These are phyloP conservation scores for Cantharis rufa DNA, from an alignment of 2,888 invertebrate species.

Conservation along the genomic window DNA sequence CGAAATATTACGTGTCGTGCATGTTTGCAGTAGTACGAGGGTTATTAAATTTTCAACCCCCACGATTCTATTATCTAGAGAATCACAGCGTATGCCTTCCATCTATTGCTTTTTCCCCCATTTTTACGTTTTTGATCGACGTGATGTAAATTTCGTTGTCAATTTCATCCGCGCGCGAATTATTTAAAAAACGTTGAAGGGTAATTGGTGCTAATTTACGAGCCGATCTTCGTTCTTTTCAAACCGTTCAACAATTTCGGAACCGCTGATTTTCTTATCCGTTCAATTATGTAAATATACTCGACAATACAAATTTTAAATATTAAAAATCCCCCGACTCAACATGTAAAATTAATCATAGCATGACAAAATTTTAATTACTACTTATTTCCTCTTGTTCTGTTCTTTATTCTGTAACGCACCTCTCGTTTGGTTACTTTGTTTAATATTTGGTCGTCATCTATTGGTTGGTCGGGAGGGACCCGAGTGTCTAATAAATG, in stretches of 20 bases:
- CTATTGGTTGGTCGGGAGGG: too few relatives aligned
- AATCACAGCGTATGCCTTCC: conserved; percentile 6
- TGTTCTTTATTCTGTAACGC: too few relatives aligned
- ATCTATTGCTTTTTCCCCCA: conserved; percentile 5
- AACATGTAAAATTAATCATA: too few relatives aligned
- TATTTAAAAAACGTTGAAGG: background rate
- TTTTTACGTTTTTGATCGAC: background rate
- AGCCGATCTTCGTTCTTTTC: background rate
- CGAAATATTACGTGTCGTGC: background rate
- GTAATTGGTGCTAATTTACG: background rate
- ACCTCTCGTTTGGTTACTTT: too few relatives aligned
- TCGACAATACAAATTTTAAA: background rate
- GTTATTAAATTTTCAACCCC: conserved; percentile 14
- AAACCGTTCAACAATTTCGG: background rate
- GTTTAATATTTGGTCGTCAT: too few relatives aligned
- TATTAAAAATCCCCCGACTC: too few relatives aligned
- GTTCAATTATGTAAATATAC: background rate
- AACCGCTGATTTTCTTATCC: background rate
- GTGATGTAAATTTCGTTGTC: background rate
- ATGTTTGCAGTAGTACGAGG: conserved; percentile 7
- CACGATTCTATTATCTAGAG: conserved; percentile 19
- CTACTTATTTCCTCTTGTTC: too few relatives aligned
- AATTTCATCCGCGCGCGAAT: background rate
- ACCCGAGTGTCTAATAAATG: too few relatives aligned
- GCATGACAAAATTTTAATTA: too few relatives aligned